These are phyloP conservation scores for Perdita meconis DNA, from an alignment of 2,888 invertebrate genomes.

Conservation along the genomic window DNA sequence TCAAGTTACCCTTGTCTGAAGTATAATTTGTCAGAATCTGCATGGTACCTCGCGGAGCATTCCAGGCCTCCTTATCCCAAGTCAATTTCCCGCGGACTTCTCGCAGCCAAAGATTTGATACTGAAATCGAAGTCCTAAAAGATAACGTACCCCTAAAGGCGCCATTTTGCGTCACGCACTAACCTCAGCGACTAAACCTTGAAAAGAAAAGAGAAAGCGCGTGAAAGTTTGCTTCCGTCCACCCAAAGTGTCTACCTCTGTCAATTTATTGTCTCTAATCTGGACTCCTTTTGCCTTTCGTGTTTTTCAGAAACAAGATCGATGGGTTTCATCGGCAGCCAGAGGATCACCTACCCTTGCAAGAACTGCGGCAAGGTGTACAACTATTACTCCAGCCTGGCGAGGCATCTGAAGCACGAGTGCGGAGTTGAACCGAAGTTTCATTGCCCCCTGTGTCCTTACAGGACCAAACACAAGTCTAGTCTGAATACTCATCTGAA, in stretches of 20 bases:
- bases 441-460: slow-evolving; percentile 84
- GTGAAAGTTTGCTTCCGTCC: not conserved
- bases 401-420: slow-evolving; percentile 84
- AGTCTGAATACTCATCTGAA: slow-evolving; percentile 82
- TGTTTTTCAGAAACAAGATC: slow-evolving; percentile 74
- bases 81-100: not conserved
- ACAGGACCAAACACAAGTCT: slow-evolving; percentile 82
- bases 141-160: not conserved
- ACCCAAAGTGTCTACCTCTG: slow-evolving; percentile 28
- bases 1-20: not conserved
- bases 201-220: not conserved
- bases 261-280: slow-evolving; percentile 50
- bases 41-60: not conserved
- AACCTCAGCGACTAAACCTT: not conserved
- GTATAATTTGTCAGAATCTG: not conserved
- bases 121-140: too few species aligned
- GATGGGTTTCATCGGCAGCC: slow-evolving; percentile 67
- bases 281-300: slow-evolving; percentile 51
- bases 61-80: not conserved
- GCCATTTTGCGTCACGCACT: not conserved
- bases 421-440: slow-evolving; percentile 85
- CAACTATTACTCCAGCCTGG: slow-evolving; percentile 83
- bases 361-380: slow-evolving; percentile 85
- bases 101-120: too few species aligned
- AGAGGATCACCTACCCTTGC: slow-evolving; percentile 78